Base-by-base conservation (phyloP, 2,888 invertebrate genomes). In the Torymus texanus region DNA sequence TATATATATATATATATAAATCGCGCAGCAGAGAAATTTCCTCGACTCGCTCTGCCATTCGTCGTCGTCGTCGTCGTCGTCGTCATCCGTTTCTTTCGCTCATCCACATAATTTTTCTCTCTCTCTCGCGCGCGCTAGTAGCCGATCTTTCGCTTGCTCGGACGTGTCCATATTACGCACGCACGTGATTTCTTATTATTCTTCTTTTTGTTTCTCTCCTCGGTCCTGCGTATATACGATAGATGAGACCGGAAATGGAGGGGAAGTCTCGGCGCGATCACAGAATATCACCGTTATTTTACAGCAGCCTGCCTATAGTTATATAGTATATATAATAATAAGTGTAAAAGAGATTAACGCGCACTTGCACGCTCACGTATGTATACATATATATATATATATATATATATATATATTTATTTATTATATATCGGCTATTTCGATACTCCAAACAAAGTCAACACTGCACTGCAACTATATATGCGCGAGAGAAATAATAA, bases 41-140 rank as follows among this genome's bases (percentile, higher is more conserved):
- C n/a, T 73, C 65, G 62, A 67, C 72, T 66, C 61, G 53, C 65
- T 72, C 70, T 75, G 63, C 74, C 74, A 66, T 67, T 55, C 41
- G 41, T 41, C 41, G 41, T 41, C 5, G 8, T 41, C 41, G 41
- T 78, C n/a, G n/a, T 55, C 41, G 41, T 41, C 41, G 41, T 41
- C 5, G 8, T 41, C 41, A 8, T 78, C 51, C 58, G 10, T 24
- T n/a, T 58, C 55, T n/a, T 13, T 55, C 62, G 18, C 3, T 55
- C 68, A 14, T 65, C 13, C 65, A 41, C 11, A 11, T 62, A 13
- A 51, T 55, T 21, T 61, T 18, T 18, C 11, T 50, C 41, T 53
- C 24, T 50, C 24, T 58, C 66, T 53, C 70, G 13, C 59, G 16
- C 41, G 41, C 41, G 41, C 41, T 41, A 5, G 41, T 41, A 41